phyloP scores from a whole-genome alignment of 2,113 vertebrate species.

The Notarius lentiginosus region DNA sequence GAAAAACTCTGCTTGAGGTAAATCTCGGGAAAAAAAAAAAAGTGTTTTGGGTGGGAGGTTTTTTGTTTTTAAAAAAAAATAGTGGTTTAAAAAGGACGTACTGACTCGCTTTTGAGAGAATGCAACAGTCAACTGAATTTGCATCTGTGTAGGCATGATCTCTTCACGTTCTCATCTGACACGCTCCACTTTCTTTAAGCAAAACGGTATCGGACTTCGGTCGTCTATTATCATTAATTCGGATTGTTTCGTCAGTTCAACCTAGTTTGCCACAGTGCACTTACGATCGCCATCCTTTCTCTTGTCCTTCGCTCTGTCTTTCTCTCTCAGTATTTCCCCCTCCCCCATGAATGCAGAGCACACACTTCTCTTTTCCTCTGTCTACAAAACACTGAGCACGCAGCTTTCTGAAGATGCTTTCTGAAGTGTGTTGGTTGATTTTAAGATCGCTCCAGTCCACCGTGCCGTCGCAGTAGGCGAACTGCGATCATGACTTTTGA shows the following conservation, averaged over 20 bases:
- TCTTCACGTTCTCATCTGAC: slow-evolving; percentile 2
- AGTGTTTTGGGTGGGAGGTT: background rate
- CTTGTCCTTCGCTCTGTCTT: background rate
- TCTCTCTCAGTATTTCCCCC: slow-evolving; percentile 10
- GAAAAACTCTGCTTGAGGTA: background rate
- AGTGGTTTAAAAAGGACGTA: background rate
- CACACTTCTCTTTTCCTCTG: slow-evolving; percentile 70
- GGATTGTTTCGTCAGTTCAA: background rate
- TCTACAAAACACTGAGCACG: slow-evolving; percentile 51
- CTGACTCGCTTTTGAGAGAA: background rate
- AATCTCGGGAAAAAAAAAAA: background rate
- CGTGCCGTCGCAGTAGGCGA: background rate
- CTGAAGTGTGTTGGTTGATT: background rate
- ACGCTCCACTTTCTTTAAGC: slow-evolving; percentile 27
- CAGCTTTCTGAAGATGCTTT: slow-evolving; percentile 44
- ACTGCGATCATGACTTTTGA: slow-evolving; percentile 6
- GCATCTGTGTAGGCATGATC: background rate
- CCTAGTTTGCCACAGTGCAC: background rate
- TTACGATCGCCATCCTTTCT: background rate
- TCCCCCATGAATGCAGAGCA: slow-evolving; percentile 42
- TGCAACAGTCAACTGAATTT: slow-evolving; percentile 15
- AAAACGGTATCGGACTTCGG: background rate
- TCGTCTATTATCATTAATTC: background rate
- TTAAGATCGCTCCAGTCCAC: background rate
- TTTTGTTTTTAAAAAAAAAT: background rate